These are phyloP conservation scores for Morinoia aosen DNA, from an alignment of 2,888 invertebrate species.

Conservation along the genomic window DNA sequence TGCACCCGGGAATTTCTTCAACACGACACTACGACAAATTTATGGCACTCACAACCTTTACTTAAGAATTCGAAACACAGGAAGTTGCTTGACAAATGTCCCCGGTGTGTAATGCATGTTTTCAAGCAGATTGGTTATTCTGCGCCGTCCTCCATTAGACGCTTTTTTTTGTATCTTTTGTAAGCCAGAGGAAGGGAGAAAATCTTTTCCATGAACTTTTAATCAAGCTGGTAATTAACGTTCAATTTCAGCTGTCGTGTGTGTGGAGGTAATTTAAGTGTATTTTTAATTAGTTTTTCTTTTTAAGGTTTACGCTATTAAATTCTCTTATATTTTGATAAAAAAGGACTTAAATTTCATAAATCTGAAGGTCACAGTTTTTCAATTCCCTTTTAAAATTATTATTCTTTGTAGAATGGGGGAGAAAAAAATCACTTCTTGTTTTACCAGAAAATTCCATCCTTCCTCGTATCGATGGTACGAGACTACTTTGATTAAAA, in stretches of 20 bases:
- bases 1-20: background rate
- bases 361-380: too few relatives aligned
- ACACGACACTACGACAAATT: background rate
- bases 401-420: too few relatives aligned
- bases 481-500: too few relatives aligned
- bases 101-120: background rate
- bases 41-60: background rate
- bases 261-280: background rate
- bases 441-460: too few relatives aligned
- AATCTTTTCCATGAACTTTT: background rate
- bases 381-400: too few relatives aligned
- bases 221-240: background rate
- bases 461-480: too few relatives aligned
- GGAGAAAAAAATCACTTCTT: too few relatives aligned
- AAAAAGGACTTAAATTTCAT: too few relatives aligned
- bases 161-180: background rate
- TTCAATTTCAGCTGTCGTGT: background rate
- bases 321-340: background rate
- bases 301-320: background rate
- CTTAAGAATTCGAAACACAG: background rate
- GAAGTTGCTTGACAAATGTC: background rate
- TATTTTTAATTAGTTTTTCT: background rate
- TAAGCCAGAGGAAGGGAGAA: background rate
- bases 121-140: conserved; percentile 12
- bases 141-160: background rate